Evolutionary conservation across 2,113 vertebrate species (phyloP).

Genomic region (Cephalopterus ornatus): DNA sequence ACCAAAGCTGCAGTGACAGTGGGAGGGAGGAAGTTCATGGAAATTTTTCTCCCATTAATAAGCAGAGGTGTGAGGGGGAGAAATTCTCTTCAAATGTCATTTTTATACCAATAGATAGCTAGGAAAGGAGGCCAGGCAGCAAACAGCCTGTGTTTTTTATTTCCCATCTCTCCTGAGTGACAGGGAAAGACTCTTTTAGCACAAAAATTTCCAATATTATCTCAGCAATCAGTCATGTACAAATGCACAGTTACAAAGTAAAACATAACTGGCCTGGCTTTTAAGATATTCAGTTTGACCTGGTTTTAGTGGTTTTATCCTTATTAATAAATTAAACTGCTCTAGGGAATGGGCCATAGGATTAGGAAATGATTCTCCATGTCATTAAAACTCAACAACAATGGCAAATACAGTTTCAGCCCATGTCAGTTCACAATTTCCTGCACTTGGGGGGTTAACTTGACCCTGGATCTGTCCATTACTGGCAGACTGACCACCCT

Average conservation of each 20-base stretch:
- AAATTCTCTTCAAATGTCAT: background rate
- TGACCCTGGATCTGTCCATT: background rate
- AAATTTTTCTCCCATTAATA: slow-evolving; percentile 17
- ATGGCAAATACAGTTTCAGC: background rate
- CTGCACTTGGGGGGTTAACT: background rate
- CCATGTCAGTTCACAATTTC: background rate
- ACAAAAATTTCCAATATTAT: background rate
- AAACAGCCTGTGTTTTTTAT: background rate
- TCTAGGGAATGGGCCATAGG: background rate
- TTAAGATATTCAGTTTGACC: background rate
- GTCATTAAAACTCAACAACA: accelerated
- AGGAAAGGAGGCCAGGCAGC: slow-evolving; percentile 9
- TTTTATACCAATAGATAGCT: background rate
- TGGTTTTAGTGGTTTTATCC: background rate
- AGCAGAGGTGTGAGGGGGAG: background rate
- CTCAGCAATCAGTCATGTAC: background rate
- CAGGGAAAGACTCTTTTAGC: background rate
- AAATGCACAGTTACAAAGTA: background rate
- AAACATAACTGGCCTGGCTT: background rate
- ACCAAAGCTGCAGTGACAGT: background rate
- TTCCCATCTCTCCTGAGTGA: background rate
- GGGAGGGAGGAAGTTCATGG: background rate
- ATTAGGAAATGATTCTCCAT: accelerated
- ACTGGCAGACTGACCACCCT: background rate
- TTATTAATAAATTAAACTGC: background rate